phyloP scores from a whole-genome alignment of 2,113 vertebrate genomes.

The Oxyura jamaicensis region DNA sequence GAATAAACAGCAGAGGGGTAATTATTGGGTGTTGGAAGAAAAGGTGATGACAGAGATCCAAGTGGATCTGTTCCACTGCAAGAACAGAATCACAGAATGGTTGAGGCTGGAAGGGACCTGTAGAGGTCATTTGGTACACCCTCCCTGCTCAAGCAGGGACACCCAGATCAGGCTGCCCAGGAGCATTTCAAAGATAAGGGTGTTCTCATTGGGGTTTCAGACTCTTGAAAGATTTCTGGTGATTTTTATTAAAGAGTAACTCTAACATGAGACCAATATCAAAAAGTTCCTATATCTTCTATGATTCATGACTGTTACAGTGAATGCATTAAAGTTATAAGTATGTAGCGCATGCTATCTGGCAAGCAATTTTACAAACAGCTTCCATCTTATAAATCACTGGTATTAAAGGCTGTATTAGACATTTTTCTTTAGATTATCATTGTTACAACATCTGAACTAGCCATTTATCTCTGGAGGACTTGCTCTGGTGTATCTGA shows the following conservation, averaged over 20 bases:
- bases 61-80: background rate
- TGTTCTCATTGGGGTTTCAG: background rate
- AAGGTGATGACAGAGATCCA: background rate
- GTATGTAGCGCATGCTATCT: background rate
- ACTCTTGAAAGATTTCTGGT: background rate
- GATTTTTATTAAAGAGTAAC: background rate
- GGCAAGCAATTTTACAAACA: background rate
- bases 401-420: background rate
- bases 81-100: background rate
- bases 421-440: background rate
- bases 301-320: background rate
- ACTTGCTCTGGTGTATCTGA: background rate
- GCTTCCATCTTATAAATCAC: background rate
- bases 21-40: background rate
- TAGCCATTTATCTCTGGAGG: background rate
- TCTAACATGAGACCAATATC: background rate
- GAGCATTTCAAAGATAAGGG: background rate
- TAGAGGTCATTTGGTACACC: background rate
- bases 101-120: background rate
- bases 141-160: background rate
- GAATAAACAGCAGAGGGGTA: background rate
- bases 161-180: background rate
- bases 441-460: background rate
- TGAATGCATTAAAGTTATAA: background rate
- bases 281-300: background rate